phyloP scores from a whole-genome alignment of 1,140 invertebrate species.

The Eueides isabella region DNA sequence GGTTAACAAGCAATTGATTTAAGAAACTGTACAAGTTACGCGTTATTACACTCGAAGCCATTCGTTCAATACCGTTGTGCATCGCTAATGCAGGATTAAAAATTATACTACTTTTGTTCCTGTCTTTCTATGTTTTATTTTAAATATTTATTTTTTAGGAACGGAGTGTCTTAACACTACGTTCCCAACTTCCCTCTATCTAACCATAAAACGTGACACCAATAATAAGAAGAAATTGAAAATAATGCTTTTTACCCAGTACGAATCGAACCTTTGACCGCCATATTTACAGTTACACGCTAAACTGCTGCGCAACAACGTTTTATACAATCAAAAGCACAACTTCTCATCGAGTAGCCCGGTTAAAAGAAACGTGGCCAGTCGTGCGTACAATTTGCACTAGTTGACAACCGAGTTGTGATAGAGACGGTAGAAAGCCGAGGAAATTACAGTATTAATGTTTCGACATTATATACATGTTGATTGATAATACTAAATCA shows the following conservation, averaged over 20 bases:
- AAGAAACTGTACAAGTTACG: slow-evolving; percentile 19
- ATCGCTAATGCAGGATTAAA: not conserved
- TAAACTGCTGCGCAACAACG: too few relatives aligned
- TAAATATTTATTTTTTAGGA: not conserved
- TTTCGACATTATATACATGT: slow-evolving; percentile 23
- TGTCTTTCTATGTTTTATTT: not conserved
- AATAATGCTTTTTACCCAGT: not conserved
- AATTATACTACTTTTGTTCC: not conserved
- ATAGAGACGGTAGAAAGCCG: slow-evolving; percentile 39
- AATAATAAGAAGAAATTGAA: too few relatives aligned
- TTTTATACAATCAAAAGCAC: slow-evolving; percentile 16
- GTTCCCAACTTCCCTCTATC: too few relatives aligned
- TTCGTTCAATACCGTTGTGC: slow-evolving; percentile 6
- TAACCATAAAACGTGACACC: too few relatives aligned
- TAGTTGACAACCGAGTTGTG: slow-evolving; percentile 51
- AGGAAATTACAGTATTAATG: slow-evolving; percentile 35
- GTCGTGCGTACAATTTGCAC: slow-evolving; percentile 56
- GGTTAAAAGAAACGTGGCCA: slow-evolving; percentile 31
- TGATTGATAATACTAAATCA: slow-evolving; percentile 27
- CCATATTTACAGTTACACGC: not conserved
- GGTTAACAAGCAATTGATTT: slow-evolving; percentile 12
- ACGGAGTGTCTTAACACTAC: too few relatives aligned
- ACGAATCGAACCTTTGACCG: not conserved
- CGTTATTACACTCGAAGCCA: slow-evolving; percentile 6
- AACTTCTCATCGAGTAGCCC: slow-evolving; percentile 2